These are phyloP conservation scores for Formicarius rufipectus DNA, from an alignment of 2,113 vertebrate species.

Conservation along the genomic window DNA sequence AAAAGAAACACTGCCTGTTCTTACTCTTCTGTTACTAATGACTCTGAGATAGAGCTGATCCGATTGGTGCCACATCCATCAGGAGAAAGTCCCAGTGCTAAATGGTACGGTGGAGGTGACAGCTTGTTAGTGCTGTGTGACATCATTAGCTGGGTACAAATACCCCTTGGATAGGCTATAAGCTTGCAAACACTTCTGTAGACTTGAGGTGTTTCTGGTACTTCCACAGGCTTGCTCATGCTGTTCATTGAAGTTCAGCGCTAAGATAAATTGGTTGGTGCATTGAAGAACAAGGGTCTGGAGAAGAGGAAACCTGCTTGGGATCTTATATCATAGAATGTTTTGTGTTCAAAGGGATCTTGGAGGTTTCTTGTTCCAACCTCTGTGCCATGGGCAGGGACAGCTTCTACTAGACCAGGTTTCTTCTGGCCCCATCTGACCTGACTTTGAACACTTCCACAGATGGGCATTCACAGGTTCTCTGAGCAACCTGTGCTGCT, in stretches of 20 bases:
- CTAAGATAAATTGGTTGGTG: neutral
- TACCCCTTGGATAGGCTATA: neutral
- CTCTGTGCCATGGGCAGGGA: neutral
- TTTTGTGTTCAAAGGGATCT: neutral
- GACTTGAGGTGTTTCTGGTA: neutral
- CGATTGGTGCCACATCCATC: rapidly evolving
- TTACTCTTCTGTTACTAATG: neutral
- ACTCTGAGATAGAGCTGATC: neutral
- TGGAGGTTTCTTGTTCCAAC: neutral
- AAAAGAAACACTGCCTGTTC: neutral
- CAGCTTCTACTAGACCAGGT: neutral
- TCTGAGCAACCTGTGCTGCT: neutral
- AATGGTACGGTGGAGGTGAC: neutral
- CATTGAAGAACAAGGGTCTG: neutral
- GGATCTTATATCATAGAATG: neutral
- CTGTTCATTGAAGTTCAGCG: neutral
- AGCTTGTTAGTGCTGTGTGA: neutral
- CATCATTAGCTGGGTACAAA: neutral
- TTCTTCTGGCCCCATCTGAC: neutral
- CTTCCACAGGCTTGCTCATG: neutral
- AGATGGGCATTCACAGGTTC: neutral
- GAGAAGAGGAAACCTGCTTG: neutral
- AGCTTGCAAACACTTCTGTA: neutral
- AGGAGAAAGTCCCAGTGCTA: neutral
- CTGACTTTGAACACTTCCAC: neutral